Percentiles rank a stretch among this genome's conserved stretches.
Evolutionary conservation across 1,140 invertebrate species (phyloP).

Genomic region (Drosophila persimilis): DNA sequence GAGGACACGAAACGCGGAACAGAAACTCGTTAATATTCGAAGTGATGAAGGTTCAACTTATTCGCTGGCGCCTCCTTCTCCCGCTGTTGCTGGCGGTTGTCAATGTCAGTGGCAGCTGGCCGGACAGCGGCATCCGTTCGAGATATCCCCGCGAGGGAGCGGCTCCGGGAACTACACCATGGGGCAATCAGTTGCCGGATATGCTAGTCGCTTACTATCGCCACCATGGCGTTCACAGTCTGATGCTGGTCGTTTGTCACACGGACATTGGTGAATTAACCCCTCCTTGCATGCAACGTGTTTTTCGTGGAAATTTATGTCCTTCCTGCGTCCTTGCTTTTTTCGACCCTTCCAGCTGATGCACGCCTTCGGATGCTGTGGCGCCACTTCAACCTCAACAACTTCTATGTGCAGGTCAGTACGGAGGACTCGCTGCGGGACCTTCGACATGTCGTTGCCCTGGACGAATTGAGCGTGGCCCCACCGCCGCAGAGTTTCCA

Average conservation of each 20-base stretch:
- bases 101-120: conserved; percentile 62
- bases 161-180: conserved; percentile 22
- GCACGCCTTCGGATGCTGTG: conserved; percentile 35
- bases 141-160: conserved; percentile 4
- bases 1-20: conserved; percentile 12
- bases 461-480: conserved; percentile 29
- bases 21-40: conserved; percentile 75
- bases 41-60: conserved; percentile 37
- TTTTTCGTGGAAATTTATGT: conserved; percentile 44
- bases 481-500: conserved; percentile 65
- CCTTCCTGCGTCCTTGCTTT: neutral
- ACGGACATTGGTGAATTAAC: conserved; percentile 72
- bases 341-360: conserved; percentile 31
- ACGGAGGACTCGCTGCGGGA: conserved; percentile 57
- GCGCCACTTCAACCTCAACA: conserved; percentile 57
- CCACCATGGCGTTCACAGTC: conserved; percentile 72
- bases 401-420: conserved; percentile 70
- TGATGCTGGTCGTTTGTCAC: conserved; percentile 77
- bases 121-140: conserved; percentile 22
- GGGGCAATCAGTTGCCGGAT: conserved; percentile 78
- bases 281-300: conserved; percentile 32
- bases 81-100: conserved; percentile 40
- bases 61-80: conserved; percentile 9
- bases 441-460: conserved; percentile 34
- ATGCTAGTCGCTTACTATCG: conserved; percentile 80